Evolutionary conservation across 2,797 vertebrate genomes (phyloP).

Genomic region (Poecilia wingei): DNA sequence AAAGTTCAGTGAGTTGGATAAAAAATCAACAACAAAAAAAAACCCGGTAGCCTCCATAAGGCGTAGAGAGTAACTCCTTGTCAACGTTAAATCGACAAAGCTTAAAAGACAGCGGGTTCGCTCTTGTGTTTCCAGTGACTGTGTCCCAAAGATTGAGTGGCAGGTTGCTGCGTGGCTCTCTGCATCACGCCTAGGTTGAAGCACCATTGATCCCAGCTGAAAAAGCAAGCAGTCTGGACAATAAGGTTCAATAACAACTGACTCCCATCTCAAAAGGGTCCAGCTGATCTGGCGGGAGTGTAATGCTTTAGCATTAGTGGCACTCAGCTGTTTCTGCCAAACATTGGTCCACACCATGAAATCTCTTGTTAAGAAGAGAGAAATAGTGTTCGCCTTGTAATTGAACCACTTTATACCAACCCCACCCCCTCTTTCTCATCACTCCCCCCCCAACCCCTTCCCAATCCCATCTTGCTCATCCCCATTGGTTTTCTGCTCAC

Average conservation of each 20-base stretch:
- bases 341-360: conserved; percentile 95
- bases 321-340: conserved; percentile 97
- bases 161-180: conserved; percentile 87
- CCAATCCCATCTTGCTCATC: conserved; percentile 79
- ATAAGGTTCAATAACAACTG: conserved; percentile 98
- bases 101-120: conserved; percentile 14
- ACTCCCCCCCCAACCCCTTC: conserved; percentile 27
- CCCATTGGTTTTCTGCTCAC: conserved; percentile 79
- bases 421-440: conserved; percentile 59
- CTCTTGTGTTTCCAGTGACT: conserved; percentile 23
- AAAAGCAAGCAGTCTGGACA: conserved; percentile 94
- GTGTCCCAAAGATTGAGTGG: conserved; percentile 67
- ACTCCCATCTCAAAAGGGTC: conserved; percentile 87
- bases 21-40: background rate
- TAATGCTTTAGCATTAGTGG: conserved; percentile 94
- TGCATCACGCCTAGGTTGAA: conserved; percentile 93
- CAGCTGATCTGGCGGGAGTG: conserved; percentile 88
- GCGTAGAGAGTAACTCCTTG: background rate
- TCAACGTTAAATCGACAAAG: conserved; percentile 14
- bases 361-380: conserved; percentile 99
- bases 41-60: background rate
- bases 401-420: conserved; percentile 98
- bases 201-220: conserved; percentile 97
- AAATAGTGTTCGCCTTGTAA: conserved; percentile 99
- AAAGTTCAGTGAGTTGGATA: background rate